Base-by-base conservation (phyloP, 2,797 vertebrate species). In the Gobio occitaniae region DNA sequence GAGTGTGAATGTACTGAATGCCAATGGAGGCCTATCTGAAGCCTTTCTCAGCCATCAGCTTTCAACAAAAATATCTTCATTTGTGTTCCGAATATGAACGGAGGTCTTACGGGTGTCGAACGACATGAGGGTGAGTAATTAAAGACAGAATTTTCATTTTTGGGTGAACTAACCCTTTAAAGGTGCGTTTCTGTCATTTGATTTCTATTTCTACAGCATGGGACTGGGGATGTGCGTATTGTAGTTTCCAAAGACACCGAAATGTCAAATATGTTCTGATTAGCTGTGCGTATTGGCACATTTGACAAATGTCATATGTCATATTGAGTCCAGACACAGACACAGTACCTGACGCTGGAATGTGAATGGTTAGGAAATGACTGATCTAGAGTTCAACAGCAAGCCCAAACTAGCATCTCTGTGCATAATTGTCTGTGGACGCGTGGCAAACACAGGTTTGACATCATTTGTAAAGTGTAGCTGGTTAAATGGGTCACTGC, bases 401-500 rank as follows among this genome's bases (percentile, higher is more conserved):
- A 77, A 54, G 29, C 77, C 44, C 59, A 48, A 19, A 47, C 77
- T 78, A 13, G 59, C 77, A 48, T 79, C 41, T 78, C 59, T 65
- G 59, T 65, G 77, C 29, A 32, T 65, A 32, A 13, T 48, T 65
- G 6, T 6, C 25, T 0, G 59, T 65, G 38, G 44, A 48, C 16
- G 8, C 2, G 38, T 61, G 41, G 59, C 48, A 44, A 81, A 44
- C 41, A 36, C 82, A 78, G 87, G 89, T 92, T 89, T 92, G 87
- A 92, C 90, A 80, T 25, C 6, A 36, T 47, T 56, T 79, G 78
- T 83, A 84, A 74, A 69, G 63, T 52, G 63, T 82, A 69, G 80
- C 80, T 77, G 82, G 89, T 85, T 86, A 86, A 91, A 85, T 88
- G 81, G 91, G 90, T 92, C 86, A 87, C 68, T 78, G 89, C 86